Base-by-base conservation (phyloP, 1,140 invertebrate genomes). In the Frieseomelitta varia region DNA sequence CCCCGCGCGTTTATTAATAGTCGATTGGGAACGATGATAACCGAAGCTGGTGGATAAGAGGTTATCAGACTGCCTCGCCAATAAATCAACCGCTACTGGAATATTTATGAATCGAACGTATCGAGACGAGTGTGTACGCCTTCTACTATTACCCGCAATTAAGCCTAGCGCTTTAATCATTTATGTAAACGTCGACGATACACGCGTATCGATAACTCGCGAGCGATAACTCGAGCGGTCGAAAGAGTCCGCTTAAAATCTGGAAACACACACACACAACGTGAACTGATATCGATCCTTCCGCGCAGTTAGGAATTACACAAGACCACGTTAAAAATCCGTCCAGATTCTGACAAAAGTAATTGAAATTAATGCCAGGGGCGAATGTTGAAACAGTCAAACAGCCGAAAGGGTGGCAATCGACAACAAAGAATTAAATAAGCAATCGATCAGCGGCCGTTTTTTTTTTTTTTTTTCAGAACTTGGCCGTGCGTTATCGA, bases 71-170 rank as follows among this genome's bases (percentile, higher is more conserved):
- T 34, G 27, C 39, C 30, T 82, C 73, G 27, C 30, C 63, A 24
- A 77, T 79, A 79, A 83, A 83, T 83, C 81, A 71, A 77, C 65
- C 78, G 67, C 53, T 68, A 56, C 51, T 61, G 81, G 75, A 79
- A 83, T 79, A 83, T 79, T 79, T 27, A 83, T 69, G 75, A 83
- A 79, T 71, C 65, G 55, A 69, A 83, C 75, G 65, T 83, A 58
- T 83, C 53, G 74, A 79, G 53, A 83, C 75, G 67, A 58, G 34
- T 39, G 67, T 67, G 81, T 30, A 14, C 55, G 81, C 75, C 75
- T 79, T 83, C 75, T 79, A 61, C n/a, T 53, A 67, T 83, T 79
- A 83, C 74, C 19, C 34, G 30, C 72, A 53, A 75, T 53, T 79
- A 79, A 79, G 34, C 51, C 53, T 56, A 24, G 51, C 58, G 24